phyloP scores from a whole-genome alignment of 2,888 invertebrate genomes.

The Ophion ventricosus region DNA sequence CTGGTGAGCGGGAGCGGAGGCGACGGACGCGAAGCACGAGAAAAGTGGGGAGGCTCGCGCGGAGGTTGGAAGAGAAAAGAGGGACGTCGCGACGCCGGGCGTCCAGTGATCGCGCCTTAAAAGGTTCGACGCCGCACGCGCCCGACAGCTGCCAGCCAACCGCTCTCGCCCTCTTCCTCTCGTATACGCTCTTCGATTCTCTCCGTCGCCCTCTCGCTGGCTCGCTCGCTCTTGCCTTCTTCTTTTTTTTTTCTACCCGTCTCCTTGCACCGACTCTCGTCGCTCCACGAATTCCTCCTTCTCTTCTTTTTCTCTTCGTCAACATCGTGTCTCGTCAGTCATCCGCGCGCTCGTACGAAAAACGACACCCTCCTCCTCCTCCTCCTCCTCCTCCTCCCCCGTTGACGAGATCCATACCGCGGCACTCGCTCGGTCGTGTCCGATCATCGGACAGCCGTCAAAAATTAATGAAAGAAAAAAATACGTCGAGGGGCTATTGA shows the following conservation, averaged over 20 bases:
- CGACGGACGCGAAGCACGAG: background rate
- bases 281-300: background rate
- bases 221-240: conserved; percentile 11
- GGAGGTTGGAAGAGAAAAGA: conserved; percentile 61
- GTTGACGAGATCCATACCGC: conserved; percentile 2
- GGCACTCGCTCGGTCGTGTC: background rate
- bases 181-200: conserved; percentile 70
- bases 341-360: conserved; percentile 28
- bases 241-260: background rate
- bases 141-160: conserved; percentile 69
- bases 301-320: conserved; percentile 32
- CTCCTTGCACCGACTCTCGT: conserved; percentile 11
- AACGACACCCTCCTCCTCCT: conserved; percentile 23
- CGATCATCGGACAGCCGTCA: background rate
- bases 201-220: conserved; percentile 7
- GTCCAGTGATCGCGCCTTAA: conserved; percentile 83
- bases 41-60: conserved; percentile 2
- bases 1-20: too few species aligned
- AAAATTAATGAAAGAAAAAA: background rate
- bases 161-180: conserved; percentile 23
- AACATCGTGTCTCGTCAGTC: conserved; percentile 25
- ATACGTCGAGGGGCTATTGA: background rate
- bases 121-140: conserved; percentile 83
- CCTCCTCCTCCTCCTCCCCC: background rate
- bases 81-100: conserved; percentile 82